Evolutionary conservation across 2,113 vertebrate genomes (phyloP).

Genomic region (Chitala chitala): DNA sequence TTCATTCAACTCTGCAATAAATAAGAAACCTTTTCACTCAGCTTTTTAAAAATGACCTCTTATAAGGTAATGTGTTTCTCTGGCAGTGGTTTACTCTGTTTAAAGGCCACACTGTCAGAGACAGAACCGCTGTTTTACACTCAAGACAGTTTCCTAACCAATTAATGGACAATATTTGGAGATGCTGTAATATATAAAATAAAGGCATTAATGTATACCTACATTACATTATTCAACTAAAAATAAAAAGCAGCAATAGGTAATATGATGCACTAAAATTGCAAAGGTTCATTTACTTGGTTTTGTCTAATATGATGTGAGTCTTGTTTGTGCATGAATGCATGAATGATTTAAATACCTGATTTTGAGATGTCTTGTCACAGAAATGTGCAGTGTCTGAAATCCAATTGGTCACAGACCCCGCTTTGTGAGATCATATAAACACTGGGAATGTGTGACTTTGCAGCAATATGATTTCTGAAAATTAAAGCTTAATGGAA

Average conservation of each 20-base stretch:
- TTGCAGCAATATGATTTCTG: constrained; percentile 56
- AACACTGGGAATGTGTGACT: not conserved
- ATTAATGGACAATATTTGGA: not conserved
- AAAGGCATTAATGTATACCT: not conserved
- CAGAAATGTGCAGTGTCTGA: not conserved
- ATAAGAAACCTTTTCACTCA: not conserved
- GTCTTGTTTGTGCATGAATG: not conserved
- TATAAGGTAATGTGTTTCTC: not conserved
- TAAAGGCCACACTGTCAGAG: not conserved
- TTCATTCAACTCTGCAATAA: not conserved
- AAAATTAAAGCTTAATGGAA: constrained; percentile 63
- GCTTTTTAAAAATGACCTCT: not conserved
- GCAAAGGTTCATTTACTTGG: not conserved
- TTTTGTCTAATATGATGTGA: no score
- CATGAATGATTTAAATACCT: not conserved
- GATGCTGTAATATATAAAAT: not conserved
- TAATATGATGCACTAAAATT: not conserved
- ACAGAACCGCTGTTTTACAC: constrained; percentile 1
- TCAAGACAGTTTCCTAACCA: not conserved
- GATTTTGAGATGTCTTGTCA: not conserved
- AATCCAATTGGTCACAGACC: not conserved
- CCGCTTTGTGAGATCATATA: not conserved
- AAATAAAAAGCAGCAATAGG: not conserved
- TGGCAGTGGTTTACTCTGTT: not conserved
- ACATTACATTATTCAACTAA: not conserved